These are phyloP conservation scores for Hypotaenidia okinawae DNA, from an alignment of 2,797 vertebrate genomes.

Conservation along the genomic window DNA sequence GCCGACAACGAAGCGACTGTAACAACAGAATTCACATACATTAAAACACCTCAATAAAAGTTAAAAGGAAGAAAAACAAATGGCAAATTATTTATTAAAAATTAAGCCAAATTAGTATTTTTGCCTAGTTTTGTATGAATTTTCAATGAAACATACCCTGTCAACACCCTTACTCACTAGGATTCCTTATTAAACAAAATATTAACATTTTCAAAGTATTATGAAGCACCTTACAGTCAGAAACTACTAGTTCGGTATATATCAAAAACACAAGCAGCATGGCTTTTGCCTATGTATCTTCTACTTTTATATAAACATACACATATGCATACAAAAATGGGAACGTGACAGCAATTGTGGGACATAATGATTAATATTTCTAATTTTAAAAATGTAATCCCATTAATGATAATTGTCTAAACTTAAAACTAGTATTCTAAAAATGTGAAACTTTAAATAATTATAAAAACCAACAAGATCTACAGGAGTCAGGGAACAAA, in stretches of 20 bases:
- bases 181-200: not conserved
- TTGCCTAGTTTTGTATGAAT: not conserved
- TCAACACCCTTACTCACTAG: not conserved
- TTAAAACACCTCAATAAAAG: not conserved
- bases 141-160: not conserved
- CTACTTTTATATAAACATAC: not conserved
- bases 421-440: not conserved
- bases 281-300: not conserved
- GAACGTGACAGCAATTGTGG: not conserved
- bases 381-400: not conserved
- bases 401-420: not conserved
- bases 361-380: not conserved
- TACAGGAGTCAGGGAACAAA: not conserved
- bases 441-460: not conserved
- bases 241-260: not conserved
- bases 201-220: not conserved
- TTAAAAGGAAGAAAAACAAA: not conserved
- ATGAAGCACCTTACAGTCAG: not conserved
- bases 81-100: not conserved
- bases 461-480: not conserved
- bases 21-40: conserved; percentile 47
- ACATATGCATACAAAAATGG: not conserved
- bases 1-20: conserved; percentile 71
- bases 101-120: too few relatives aligned
- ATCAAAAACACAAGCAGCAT: not conserved